Evolutionary conservation across 2,797 vertebrate species (phyloP), one percentile per base, ranked within the genome.

Genomic region (Danio jaintianensis): DNA sequence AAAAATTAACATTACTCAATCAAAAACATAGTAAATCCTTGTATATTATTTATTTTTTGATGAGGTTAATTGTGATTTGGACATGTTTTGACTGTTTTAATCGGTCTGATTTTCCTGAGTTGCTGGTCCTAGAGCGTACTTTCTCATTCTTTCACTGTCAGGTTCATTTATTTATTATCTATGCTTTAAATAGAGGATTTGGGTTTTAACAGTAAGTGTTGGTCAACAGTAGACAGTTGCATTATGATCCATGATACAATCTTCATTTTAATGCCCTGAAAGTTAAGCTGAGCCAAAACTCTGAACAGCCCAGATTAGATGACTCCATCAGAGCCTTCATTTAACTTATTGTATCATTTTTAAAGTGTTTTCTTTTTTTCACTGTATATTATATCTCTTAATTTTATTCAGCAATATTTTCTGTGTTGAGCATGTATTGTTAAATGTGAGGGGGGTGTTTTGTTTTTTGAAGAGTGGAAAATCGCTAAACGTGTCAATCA

Each of bases 161-260:
- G 92, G 92, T 91, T 90, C 85, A 86, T 87, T 42, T 77, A 85
- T 85, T 89, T 91, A 80, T 90, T 87, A 86, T 74, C 42, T 2
- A 63, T 48, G 20, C 59, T 58, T 70, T 47, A 89, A 86, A 90
- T 85, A 87, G 86, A 83, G 89, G 80, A 84, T 87, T 86, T 86
- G 85, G 38, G 55, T 53, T 88, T 63, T 16, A 53, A 63, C 48
- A 29, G 59, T 7, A 63, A 75, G n/a, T n/a, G n/a, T n/a, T n/a
- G n/a, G n/a, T n/a, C n/a, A n/a, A n/a, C n/a, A n/a, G n/a, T n/a
- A n/a, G 7, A n/a, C 43, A 1, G 11, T 22, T 55, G 18, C 47
- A 29, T 45, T n/a, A 36, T 36, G 15, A 62, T 55, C 13, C 74
- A 66, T 38, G 18, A 4, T 53, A 12, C 43, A 45, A 18, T 13